A percentile compares a stretch with the other conserved stretches of the same genome.
Evolutionary conservation across 2,797 vertebrate genomes (phyloP).

Genomic region (Megaceryle alcyon): DNA sequence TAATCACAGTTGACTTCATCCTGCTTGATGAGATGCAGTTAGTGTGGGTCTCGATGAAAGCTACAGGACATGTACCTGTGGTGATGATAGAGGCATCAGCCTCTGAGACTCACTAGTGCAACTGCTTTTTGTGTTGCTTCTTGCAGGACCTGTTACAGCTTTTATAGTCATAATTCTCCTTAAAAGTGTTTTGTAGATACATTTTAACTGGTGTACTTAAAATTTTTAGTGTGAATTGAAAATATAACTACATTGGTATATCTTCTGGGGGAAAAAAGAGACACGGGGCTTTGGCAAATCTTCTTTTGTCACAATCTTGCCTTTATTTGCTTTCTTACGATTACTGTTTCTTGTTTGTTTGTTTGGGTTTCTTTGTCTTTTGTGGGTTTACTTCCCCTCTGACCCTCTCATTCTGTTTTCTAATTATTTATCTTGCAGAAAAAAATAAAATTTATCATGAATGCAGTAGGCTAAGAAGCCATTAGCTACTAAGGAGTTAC

Average conservation of each 20-base stretch:
- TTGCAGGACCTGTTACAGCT: background rate
- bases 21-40: background rate
- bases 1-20: background rate
- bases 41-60: too few species aligned
- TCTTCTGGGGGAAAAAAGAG: background rate
- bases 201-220: background rate
- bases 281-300: background rate
- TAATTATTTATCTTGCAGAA: background rate
- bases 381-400: rapidly evolving
- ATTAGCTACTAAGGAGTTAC: background rate
- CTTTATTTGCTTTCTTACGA: background rate
- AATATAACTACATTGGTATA: background rate
- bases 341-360: background rate
- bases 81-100: background rate
- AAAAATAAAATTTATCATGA: background rate
- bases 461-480: background rate
- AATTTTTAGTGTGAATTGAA: background rate
- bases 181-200: background rate
- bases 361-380: background rate
- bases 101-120: rapidly evolving
- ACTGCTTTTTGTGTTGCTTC: background rate
- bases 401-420: background rate
- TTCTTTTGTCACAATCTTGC: background rate
- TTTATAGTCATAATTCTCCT: background rate
- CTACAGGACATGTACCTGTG: background rate